phyloP scores from a whole-genome alignment of 2,113 vertebrate species.

The Anhinga anhinga region DNA sequence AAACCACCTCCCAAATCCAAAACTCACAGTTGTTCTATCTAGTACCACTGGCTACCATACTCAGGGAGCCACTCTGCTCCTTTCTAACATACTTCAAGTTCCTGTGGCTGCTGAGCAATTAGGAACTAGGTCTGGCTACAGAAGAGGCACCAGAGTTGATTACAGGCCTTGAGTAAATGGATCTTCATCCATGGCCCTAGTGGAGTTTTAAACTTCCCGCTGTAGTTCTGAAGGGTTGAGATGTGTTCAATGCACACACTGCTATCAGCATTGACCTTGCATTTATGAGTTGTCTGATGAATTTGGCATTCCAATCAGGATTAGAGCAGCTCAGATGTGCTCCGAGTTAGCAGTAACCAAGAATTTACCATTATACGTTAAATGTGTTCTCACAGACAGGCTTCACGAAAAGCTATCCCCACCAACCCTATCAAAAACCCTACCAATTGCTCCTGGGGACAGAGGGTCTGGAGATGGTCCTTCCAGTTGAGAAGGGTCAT shows the following conservation, averaged over 20 bases:
- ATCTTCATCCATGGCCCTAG: background rate
- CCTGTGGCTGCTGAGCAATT: background rate
- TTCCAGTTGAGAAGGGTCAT: background rate
- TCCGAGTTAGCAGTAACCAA: background rate
- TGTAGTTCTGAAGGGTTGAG: background rate
- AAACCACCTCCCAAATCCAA: too few species aligned
- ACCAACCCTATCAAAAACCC: rapidly evolving
- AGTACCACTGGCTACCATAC: background rate
- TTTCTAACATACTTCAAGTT: background rate
- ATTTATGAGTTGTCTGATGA: background rate
- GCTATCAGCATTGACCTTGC: background rate
- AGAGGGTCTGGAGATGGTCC: background rate
- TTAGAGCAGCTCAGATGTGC: background rate
- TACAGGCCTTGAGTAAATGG: background rate
- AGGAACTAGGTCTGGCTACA: background rate
- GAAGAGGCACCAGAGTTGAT: background rate
- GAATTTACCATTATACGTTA: background rate
- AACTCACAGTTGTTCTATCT: background rate
- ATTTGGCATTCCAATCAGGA: background rate
- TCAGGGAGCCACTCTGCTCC: background rate
- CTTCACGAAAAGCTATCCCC: background rate
- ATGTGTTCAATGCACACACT: background rate
- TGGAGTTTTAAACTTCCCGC: background rate
- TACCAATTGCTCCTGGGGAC: background rate
- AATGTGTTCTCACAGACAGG: background rate